Conservation (phyloP, 1,140 invertebrate genomes). For the Grapholita molesta region DNA sequence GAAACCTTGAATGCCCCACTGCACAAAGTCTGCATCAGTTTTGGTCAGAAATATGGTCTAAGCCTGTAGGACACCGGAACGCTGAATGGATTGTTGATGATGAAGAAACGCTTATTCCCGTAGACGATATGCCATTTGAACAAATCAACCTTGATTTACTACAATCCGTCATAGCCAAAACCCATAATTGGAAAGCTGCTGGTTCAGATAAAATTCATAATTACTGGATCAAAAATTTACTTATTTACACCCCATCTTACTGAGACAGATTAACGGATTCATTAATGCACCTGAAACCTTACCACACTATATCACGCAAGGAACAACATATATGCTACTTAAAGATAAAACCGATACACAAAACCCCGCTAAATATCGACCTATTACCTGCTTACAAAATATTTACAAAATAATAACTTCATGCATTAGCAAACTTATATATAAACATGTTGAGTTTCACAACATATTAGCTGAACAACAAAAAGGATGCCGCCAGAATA, state of each 20-base stretch:
- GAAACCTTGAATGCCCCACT: not conserved
- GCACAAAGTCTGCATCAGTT: not conserved
- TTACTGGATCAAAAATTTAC: not conserved
- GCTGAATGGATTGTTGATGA: not conserved
- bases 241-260: not conserved
- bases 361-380: constrained; percentile 18
- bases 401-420: constrained; percentile 14
- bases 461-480: constrained; percentile 12
- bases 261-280: not conserved
- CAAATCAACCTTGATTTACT: not conserved
- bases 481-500: constrained; percentile 11
- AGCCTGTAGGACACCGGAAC: not conserved
- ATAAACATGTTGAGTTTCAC: not conserved
- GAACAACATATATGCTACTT: constrained; percentile 6
- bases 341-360: constrained; percentile 4
- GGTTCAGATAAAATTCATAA: too few relatives aligned
- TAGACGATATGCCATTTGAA: not conserved
- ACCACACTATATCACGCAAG: constrained; percentile 9
- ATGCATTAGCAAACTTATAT: not conserved
- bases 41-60: constrained; percentile 16
- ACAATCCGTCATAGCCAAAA: not conserved
- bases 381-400: constrained; percentile 15
- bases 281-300: not conserved
- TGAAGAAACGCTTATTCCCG: not conserved
- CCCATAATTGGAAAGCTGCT: not conserved